Evolutionary conservation across 2,113 vertebrate genomes (phyloP).

Genomic region (Paramisgurnus dabryanus): DNA sequence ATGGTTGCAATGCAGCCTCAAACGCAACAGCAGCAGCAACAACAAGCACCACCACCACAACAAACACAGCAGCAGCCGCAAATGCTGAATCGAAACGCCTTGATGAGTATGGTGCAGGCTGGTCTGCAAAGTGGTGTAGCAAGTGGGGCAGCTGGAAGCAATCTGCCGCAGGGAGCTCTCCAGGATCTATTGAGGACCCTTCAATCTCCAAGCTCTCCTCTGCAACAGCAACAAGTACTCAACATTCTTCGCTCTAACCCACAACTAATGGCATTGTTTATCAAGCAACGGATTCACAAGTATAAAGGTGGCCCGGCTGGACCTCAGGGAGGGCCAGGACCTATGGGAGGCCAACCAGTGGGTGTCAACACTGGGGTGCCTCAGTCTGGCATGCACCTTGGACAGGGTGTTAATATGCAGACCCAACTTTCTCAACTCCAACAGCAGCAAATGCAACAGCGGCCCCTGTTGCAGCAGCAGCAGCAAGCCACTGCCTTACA

Average conservation of each 20-base stretch:
- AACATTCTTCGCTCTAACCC: conserved; percentile 88
- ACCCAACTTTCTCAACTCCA: conserved; percentile 79
- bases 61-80: conserved; percentile 67
- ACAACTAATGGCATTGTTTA: conserved; percentile 86
- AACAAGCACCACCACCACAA: conserved; percentile 67
- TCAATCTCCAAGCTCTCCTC: conserved; percentile 58
- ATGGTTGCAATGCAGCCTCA: conserved; percentile 76
- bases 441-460: conserved; percentile 80
- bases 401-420: conserved; percentile 73
- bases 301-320: conserved; percentile 71
- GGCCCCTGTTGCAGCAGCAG: conserved; percentile 79
- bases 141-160: conserved; percentile 67
- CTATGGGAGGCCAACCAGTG: conserved; percentile 69
- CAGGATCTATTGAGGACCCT: conserved; percentile 62
- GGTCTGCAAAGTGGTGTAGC: conserved; percentile 75
- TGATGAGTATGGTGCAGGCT: conserved; percentile 59
- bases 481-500: conserved; percentile 61
- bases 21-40: conserved; percentile 73
- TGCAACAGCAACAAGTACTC: conserved; percentile 85
- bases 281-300: conserved; percentile 84
- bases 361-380: conserved; percentile 78
- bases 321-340: conserved; percentile 72
- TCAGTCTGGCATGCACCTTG: conserved; percentile 84
- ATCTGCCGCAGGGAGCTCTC: conserved; percentile 70
- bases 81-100: conserved; percentile 46